Percentiles rank a stretch among this genome's conserved stretches.
phyloP scores from a whole-genome alignment of 2,113 vertebrate species.

The Cynoglossus semilaevis region DNA sequence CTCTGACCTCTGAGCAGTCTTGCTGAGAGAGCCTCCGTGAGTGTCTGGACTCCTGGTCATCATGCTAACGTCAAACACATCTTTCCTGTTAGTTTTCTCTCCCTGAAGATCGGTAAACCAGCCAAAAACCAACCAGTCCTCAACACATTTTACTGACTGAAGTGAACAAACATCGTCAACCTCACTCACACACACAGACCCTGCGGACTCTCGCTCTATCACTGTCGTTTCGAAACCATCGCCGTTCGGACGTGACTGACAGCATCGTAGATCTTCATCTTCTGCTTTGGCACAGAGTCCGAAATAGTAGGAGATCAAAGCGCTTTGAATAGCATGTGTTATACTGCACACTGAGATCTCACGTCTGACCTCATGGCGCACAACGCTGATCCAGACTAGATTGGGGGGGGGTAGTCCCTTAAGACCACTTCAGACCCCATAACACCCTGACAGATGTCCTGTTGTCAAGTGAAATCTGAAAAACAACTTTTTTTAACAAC shows the following conservation, averaged over 20 bases:
- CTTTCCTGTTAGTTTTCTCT: background rate
- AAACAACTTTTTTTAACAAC: background rate
- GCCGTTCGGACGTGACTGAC: conserved; percentile 27
- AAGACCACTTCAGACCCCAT: background rate
- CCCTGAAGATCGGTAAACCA: background rate
- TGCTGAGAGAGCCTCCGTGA: conserved; percentile 32
- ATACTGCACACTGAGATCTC: conserved; percentile 10
- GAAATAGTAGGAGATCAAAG: conserved; percentile 63
- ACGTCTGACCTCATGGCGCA: conserved; percentile 13
- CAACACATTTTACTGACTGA: conserved; percentile 1
- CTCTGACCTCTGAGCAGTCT: conserved; percentile 41
- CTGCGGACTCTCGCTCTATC: background rate
- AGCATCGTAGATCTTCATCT: conserved; percentile 47
- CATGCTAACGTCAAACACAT: conserved; percentile 8
- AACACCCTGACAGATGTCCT: background rate
- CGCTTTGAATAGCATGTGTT: conserved; percentile 25
- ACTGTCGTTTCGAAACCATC: conserved; percentile 3
- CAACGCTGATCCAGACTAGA: conserved; percentile 11
- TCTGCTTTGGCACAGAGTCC: conserved; percentile 39
- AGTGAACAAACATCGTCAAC: background rate
- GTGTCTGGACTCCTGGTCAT: conserved; percentile 1
- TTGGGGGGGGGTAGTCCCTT: background rate
- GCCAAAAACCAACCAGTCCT: background rate
- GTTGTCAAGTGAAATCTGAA: background rate
- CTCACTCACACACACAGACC: background rate